Evolutionary conservation across 1,140 invertebrate species (phyloP).

Genomic region (Acromyrmex heyeri): DNA sequence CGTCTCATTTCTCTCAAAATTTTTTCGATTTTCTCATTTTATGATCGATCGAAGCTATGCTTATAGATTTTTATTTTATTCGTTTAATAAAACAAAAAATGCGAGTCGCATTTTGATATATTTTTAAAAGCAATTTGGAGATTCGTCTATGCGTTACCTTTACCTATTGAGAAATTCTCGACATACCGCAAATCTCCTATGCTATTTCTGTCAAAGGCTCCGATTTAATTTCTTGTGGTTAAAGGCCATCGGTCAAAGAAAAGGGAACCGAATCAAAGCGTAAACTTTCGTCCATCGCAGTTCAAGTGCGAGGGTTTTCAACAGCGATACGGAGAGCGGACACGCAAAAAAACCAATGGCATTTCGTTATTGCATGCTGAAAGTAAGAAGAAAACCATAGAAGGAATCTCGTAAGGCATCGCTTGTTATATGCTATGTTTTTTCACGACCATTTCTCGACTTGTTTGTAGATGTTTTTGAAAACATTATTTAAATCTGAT

Average conservation of each 20-base stretch:
- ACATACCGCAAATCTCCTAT: background rate
- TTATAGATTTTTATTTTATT: background rate
- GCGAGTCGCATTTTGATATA: constrained; percentile 37
- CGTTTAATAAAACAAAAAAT: background rate
- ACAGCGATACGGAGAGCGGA: constrained; percentile 33
- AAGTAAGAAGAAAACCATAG: constrained; percentile 74
- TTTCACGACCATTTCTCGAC: background rate
- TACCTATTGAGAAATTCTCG: constrained; percentile 60
- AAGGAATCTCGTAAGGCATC: constrained; percentile 70
- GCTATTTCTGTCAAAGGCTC: constrained; percentile 82
- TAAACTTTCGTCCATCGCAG: constrained; percentile 79
- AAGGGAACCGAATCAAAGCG: constrained; percentile 82
- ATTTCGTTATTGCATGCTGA: constrained; percentile 83
- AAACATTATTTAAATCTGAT: constrained; percentile 19
- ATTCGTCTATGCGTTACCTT: constrained; percentile 7
- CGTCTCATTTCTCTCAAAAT: background rate
- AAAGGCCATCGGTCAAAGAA: constrained; percentile 57
- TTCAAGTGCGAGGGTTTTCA: constrained; percentile 30
- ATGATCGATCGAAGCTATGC: background rate
- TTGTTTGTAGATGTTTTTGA: background rate
- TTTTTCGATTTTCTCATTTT: background rate
- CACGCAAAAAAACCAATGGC: constrained; percentile 78
- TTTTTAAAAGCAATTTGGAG: background rate
- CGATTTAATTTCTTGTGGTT: constrained; percentile 84
- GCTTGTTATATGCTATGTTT: constrained; percentile 31